These are phyloP conservation scores for Diorhabda carinulata DNA, from an alignment of 1,140 invertebrate genomes.

Conservation along the genomic window DNA sequence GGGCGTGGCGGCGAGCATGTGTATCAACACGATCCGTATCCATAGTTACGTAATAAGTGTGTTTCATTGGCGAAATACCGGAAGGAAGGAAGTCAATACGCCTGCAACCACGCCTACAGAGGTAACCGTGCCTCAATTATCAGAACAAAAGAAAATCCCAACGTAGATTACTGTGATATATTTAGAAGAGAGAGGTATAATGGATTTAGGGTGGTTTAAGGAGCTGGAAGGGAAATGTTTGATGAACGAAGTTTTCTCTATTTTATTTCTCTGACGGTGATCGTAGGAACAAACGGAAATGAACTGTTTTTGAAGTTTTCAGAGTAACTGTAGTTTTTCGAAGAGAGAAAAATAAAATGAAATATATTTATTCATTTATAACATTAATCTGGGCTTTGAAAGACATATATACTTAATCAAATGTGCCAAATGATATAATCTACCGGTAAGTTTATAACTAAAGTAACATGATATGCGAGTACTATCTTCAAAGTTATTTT, in stretches of 20 bases:
- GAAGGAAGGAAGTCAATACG: constrained; percentile 32
- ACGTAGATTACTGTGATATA: constrained; percentile 9
- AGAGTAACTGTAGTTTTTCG: constrained; percentile 6
- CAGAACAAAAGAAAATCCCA: constrained; percentile 10
- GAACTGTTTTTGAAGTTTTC: constrained; percentile 22
- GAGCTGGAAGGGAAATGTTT: background rate
- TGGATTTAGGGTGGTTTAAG: constrained; percentile 18
- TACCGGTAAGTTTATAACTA: no score
- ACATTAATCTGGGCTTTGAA: no score
- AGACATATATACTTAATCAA: no score
- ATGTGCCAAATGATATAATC: no score
- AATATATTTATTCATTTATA: no score
- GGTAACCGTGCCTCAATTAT: constrained; percentile 27
- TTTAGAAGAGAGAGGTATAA: constrained; percentile 1
- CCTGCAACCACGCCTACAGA: constrained; percentile 12
- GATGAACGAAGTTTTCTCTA: background rate
- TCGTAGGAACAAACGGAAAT: constrained; percentile 20
- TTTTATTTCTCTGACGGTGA: background rate
- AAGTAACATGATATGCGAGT: no score
- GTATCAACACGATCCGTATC: constrained; percentile 15
- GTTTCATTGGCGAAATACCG: constrained; percentile 32
- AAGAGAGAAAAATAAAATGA: no score
- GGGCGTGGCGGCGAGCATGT: constrained; percentile 15
- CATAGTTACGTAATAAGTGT: constrained; percentile 20
- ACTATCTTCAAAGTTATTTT: no score